Base-by-base conservation (phyloP, 1,140 invertebrate species). In the Oncopodura yosiiana region DNA sequence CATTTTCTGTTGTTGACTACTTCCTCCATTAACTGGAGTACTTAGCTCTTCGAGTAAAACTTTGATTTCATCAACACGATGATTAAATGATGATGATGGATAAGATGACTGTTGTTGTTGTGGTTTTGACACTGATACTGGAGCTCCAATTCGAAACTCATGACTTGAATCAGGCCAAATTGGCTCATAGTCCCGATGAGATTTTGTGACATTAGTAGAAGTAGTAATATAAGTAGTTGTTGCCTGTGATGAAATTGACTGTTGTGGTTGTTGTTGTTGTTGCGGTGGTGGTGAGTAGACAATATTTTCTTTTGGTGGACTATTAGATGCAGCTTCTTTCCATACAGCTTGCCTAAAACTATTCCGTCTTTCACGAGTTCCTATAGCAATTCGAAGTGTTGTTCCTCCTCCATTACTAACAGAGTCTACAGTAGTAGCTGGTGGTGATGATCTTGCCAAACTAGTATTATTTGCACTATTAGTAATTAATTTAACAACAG, bases 341-440 rank as follows among this genome's bases (percentile, higher is more conserved):
- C 63, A 65, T 12, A 73, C 66, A 8, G 71, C 71, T 58, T 72
- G 68, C 21, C 70, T 59, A 62, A 71, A 73, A 61, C 71, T 73
- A 52, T 72, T 71, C 32, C 71, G 54, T 43, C 71, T 52, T 49
- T 73, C 70, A 14, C 70, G 63, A 19, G 68, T 59, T 4, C 68
- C 66, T 16, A 69, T 39, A 0, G 67, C 67, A 37, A 62, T 65
- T 16, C 66, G 62, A 49, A 68, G 55, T 8, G 66, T 53, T 38
- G 63, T 64, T 11, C 66, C 60, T 54, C 63, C 42, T 2, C 49
- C 41, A 38, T 41, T n/a, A 9, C 14, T 19, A 0, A 14, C 3
- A n/a, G 24, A 32, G 11, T 2, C 18, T 12, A 11, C 3, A 18
- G 12, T 30, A 19, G 30, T 18, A 42, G 24, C 23, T 4, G 51